Evolutionary conservation across 2,888 invertebrate species (phyloP).

Genomic region (Ophion ellenae): DNA sequence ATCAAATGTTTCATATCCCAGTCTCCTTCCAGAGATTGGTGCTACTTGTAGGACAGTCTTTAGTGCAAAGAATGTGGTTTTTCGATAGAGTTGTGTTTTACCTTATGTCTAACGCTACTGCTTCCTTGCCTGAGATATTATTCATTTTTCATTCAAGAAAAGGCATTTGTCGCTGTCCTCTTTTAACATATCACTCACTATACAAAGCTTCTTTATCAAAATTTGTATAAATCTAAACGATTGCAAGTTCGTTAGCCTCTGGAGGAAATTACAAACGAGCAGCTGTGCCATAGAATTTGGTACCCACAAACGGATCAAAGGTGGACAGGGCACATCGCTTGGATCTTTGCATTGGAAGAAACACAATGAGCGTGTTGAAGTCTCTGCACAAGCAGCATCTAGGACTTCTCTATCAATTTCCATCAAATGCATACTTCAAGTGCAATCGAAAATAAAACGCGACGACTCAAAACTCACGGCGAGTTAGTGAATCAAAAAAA

Average conservation of each 20-base stretch:
- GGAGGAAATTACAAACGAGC: background rate
- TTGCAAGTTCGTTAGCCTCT: background rate
- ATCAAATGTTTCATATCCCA: no score
- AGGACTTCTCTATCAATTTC: background rate
- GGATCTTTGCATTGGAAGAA: background rate
- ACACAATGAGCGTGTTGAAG: background rate
- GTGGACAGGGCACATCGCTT: background rate
- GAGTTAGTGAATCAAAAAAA: background rate
- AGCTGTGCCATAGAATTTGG: no score
- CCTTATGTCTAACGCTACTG: no score
- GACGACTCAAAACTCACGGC: background rate
- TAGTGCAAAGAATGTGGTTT: no score
- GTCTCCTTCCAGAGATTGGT: no score
- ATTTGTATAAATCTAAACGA: background rate
- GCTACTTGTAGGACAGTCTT: no score
- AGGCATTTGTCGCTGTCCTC: background rate
- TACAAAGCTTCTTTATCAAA: no score
- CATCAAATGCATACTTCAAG: background rate
- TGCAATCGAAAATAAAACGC: background rate
- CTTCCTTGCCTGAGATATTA: background rate
- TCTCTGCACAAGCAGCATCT: conserved; percentile 21
- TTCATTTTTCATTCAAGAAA: background rate
- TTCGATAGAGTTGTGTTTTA: no score
- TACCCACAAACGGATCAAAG: background rate
- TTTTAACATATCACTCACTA: background rate